Evolutionary conservation across 1,140 invertebrate genomes (phyloP).

Genomic region (Melitaea cinxia): DNA sequence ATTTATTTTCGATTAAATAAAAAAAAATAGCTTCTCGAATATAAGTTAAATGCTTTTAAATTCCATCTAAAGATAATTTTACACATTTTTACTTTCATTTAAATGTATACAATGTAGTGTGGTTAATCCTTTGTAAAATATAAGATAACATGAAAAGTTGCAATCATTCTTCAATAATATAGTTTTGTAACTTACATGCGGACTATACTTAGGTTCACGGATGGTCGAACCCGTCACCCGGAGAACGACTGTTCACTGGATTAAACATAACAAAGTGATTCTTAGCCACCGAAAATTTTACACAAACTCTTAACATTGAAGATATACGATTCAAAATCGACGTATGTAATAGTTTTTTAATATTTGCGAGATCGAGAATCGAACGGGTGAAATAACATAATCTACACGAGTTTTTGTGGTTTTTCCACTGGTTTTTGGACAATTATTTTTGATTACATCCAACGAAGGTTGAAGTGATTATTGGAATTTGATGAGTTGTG

Average conservation of each 20-base stretch:
- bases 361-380: slow-evolving; percentile 46
- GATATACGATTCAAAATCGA: slow-evolving; percentile 30
- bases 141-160: too few species aligned
- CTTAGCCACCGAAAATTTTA: slow-evolving; percentile 8
- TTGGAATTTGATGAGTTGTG: slow-evolving; percentile 35
- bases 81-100: too few species aligned
- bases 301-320: slow-evolving; percentile 32
- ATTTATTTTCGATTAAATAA: too few species aligned
- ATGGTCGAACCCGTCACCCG: slow-evolving; percentile 60
- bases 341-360: slow-evolving; percentile 3
- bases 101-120: too few species aligned
- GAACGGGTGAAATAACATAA: slow-evolving; percentile 55
- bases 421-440: slow-evolving; percentile 49
- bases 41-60: too few species aligned
- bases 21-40: too few species aligned
- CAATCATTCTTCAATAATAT: too few species aligned
- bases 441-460: slow-evolving; percentile 57
- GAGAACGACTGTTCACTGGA: slow-evolving; percentile 49
- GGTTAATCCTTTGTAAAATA: too few species aligned
- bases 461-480: slow-evolving; percentile 36
- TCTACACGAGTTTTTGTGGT: slow-evolving; percentile 57
- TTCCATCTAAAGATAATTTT: too few species aligned
- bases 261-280: slow-evolving; percentile 45
- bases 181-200: slow-evolving; percentile 22
- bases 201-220: slow-evolving; percentile 57